Base-by-base conservation (phyloP, 2,797 vertebrate genomes). In the Betta splendens region DNA sequence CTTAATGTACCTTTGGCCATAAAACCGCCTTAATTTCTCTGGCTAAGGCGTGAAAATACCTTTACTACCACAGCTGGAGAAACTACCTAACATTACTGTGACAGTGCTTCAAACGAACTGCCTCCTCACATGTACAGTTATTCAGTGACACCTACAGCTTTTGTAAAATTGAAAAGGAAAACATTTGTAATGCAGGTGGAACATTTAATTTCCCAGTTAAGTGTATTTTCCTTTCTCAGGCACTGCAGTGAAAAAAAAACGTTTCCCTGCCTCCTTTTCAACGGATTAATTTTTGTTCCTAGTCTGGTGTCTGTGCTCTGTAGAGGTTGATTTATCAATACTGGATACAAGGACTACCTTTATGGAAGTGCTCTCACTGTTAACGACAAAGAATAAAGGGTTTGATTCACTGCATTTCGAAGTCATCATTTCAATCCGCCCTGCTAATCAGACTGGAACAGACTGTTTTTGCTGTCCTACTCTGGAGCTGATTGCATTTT, bases 311-410 rank as follows among this genome's bases (percentile, higher is more conserved):
- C 47, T 47, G 3, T 39, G 3, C 18, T 45, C 25, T 7, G 55
- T 74, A 58, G 63, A 63, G 21, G 38, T 52, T 54, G 23, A 35
- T 46, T 48, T 67, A 36, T 77, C n/a, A 32, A 28, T 61, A 16
- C 35, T 68, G 63, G 32, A 77, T 65, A 80, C 78, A 81, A 85
- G 2, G n/a, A 39, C 1, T 46, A 3, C 3, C 68, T 67, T 49
- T n/a, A 55, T 64, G 40, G n/a, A 68, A 38, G 15, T 32, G 16
- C 26, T 25, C 3, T 10, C 18, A 29, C 6, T 33, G 31, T 35
- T 33, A 33, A n/a, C 33, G 13, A 33, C 33, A 15, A 12, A 15
- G 9, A 29, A 15, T 33, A 33, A 15, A 15, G 15, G 0, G 6
- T 33, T 33, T 13, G 5, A 33, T n/a, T 6, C 25, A 5, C 8